These are phyloP conservation scores for Dysmachus trigonus DNA, from an alignment of 2,888 invertebrate species.

Conservation along the genomic window DNA sequence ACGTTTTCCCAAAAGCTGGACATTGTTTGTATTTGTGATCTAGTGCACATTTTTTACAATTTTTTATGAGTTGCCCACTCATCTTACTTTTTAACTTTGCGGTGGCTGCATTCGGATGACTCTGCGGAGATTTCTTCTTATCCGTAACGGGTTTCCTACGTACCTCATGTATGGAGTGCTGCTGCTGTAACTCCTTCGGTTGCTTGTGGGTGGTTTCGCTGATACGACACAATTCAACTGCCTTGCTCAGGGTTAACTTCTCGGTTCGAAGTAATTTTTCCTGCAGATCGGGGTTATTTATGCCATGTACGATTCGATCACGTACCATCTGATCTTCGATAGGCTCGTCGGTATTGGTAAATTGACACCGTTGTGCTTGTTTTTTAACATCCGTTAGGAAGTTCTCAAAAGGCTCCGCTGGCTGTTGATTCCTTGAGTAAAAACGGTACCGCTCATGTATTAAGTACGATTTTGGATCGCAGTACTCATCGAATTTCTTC, in stretches of 20 bases:
- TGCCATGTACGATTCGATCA: background rate
- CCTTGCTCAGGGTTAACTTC: background rate
- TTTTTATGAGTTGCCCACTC: no score
- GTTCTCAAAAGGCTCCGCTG: background rate
- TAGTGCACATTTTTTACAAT: no score
- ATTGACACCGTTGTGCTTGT: background rate
- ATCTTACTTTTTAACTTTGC: no score
- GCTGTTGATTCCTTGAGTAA: background rate
- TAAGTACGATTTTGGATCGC: background rate
- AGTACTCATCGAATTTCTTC: background rate
- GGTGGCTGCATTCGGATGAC: no score
- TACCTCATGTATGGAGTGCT: background rate
- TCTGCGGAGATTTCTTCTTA: background rate
- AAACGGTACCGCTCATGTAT: background rate
- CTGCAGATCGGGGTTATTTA: background rate
- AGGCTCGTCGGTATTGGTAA: background rate
- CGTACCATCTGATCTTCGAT: background rate
- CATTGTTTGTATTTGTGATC: no score
- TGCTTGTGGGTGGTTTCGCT: background rate
- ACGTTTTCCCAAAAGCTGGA: no score
- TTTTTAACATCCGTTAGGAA: background rate
- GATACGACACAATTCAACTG: background rate
- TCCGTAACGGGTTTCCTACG: background rate
- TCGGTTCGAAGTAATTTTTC: background rate
- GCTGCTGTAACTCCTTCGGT: background rate